phyloP scores from a whole-genome alignment of 2,113 vertebrate species.

The Mugil cephalus region DNA sequence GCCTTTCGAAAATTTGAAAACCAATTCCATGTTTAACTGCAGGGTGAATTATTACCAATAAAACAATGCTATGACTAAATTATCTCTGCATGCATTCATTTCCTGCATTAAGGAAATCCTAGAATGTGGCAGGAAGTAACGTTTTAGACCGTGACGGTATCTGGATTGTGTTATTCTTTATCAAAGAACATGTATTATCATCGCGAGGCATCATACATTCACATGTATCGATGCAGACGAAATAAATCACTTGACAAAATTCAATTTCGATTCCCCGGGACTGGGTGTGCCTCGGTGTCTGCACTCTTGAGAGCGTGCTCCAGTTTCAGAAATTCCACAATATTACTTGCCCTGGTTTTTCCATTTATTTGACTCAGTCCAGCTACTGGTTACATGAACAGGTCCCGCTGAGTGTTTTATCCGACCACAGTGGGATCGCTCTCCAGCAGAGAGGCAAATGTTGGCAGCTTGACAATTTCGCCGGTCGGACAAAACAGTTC shows the following conservation, averaged over 20 bases:
- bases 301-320: conserved; percentile 7
- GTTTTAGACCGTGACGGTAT: no score
- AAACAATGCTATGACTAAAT: background rate
- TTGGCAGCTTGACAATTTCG: conserved; percentile 21
- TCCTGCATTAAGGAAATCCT: background rate
- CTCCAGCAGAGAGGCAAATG: conserved; percentile 34
- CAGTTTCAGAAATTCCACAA: background rate
- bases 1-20: background rate
- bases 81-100: background rate
- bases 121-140: no score
- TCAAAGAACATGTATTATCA: no score
- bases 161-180: no score
- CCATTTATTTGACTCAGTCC: conserved; percentile 17
- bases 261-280: background rate
- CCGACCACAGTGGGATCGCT: conserved; percentile 11
- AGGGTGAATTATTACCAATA: background rate
- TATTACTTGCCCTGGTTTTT: conserved; percentile 13
- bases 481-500: conserved; percentile 24
- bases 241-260: background rate
- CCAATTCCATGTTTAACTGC: background rate
- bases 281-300: background rate
- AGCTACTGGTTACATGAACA: conserved; percentile 9
- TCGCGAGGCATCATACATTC: no score
- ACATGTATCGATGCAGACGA: background rate
- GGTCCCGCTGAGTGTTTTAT: conserved; percentile 29